Conservation (phyloP, 2,888 invertebrate genomes). For the Hyalella azteca region DNA sequence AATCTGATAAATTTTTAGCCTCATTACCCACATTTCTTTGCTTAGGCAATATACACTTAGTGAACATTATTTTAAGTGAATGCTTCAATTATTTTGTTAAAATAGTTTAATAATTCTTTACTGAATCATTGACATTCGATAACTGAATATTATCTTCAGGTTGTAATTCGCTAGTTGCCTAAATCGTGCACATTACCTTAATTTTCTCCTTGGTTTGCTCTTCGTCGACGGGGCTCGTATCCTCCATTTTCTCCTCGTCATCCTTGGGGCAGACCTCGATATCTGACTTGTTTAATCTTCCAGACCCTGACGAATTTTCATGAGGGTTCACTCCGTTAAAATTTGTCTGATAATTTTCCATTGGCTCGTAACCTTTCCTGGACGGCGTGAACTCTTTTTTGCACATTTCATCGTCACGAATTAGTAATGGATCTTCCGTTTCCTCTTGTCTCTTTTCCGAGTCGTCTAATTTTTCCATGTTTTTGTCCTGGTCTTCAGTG, state of each 20-base stretch:
- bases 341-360: constrained; percentile 10
- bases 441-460: not conserved
- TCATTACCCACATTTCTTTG: too few relatives aligned
- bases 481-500: not conserved
- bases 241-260: not conserved
- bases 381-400: not conserved
- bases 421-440: not conserved
- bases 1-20: too few relatives aligned
- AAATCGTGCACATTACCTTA: constrained; percentile 1
- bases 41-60: too few relatives aligned
- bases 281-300: not conserved
- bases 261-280: not conserved
- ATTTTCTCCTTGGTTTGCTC: not conserved
- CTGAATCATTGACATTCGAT: too few relatives aligned
- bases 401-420: not conserved
- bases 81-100: too few relatives aligned
- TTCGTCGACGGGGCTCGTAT: not conserved
- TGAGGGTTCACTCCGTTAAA: not conserved
- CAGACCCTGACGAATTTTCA: not conserved
- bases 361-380: not conserved
- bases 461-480: not conserved
- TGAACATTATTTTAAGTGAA: too few relatives aligned
- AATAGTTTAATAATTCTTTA: too few relatives aligned
- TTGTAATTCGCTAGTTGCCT: too few relatives aligned
- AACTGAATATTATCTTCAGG: too few relatives aligned